These are phyloP conservation scores for Sardinella longiceps DNA, from an alignment of 2,797 vertebrate species.

Conservation along the genomic window DNA sequence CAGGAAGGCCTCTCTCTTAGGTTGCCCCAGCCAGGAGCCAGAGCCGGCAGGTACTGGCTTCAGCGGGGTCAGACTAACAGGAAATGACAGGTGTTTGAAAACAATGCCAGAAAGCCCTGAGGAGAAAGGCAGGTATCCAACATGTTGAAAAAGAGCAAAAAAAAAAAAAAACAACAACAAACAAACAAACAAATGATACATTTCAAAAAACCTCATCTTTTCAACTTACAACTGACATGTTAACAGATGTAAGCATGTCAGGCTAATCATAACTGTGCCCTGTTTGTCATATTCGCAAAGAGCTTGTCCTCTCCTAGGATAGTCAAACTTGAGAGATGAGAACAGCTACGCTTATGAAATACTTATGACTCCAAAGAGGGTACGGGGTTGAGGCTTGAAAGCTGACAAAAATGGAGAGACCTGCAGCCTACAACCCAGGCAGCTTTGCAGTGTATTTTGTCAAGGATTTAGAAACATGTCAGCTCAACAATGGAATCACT, in stretches of 20 bases:
- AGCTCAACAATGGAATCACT: background rate
- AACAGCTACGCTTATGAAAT: background rate
- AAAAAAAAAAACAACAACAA: background rate
- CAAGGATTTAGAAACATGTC: background rate
- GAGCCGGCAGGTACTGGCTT: background rate
- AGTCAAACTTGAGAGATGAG: background rate
- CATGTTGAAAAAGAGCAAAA: background rate
- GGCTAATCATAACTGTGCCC: background rate
- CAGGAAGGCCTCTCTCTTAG: background rate
- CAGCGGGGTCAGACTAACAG: background rate
- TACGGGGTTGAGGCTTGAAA: background rate
- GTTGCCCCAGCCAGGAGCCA: background rate
- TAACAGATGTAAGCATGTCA: background rate
- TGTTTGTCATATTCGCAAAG: background rate
- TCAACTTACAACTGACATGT: background rate
- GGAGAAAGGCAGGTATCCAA: background rate
- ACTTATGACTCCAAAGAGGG: background rate
- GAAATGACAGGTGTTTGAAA: constrained; percentile 1
- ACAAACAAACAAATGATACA: too few species aligned
- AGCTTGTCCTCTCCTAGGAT: background rate
- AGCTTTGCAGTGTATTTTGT: background rate
- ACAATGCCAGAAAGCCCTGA: background rate
- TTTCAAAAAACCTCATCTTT: too few species aligned
- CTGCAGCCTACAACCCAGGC: background rate
- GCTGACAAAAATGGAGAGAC: background rate